A percentile compares a stretch with the other conserved stretches of the same genome.
Conservation (phyloP, 2,888 invertebrate genomes). For the Frankliniella fusca region DNA sequence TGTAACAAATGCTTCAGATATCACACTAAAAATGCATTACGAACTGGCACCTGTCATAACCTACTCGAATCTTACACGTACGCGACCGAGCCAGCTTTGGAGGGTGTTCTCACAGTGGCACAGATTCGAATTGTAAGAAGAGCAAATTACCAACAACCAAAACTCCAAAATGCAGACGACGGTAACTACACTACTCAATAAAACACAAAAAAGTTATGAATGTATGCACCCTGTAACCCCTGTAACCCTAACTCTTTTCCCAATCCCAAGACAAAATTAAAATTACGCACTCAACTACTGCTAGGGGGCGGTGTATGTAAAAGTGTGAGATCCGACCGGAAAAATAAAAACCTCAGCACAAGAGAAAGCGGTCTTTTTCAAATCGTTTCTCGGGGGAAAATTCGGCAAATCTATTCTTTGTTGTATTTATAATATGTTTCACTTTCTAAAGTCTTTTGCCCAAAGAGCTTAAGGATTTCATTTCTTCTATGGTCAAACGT, state of each 20-base stretch:
- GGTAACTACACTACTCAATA: constrained; percentile 10
- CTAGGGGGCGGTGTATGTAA: neutral
- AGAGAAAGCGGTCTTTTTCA: no score
- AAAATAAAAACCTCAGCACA: no score
- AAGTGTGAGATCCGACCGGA: no score
- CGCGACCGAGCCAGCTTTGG: neutral
- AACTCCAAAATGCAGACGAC: neutral
- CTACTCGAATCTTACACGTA: constrained; percentile 4
- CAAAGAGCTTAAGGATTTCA: no score
- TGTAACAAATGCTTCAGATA: neutral
- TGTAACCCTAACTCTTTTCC: constrained; percentile 17
- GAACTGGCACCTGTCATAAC: constrained; percentile 18
- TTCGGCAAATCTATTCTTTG: neutral
- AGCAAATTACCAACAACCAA: neutral
- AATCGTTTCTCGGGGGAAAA: neutral
- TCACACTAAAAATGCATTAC: neutral
- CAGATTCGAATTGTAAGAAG: neutral
- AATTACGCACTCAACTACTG: neutral
- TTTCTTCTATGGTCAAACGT: no score
- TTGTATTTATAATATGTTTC: neutral
- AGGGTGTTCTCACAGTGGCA: neutral
- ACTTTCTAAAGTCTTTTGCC: neutral
- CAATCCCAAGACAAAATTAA: neutral
- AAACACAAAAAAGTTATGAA: constrained; percentile 17
- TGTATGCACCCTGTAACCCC: constrained; percentile 21